These are phyloP conservation scores for Pterostichus niger DNA, from an alignment of 2,888 invertebrate genomes.

Conservation along the genomic window DNA sequence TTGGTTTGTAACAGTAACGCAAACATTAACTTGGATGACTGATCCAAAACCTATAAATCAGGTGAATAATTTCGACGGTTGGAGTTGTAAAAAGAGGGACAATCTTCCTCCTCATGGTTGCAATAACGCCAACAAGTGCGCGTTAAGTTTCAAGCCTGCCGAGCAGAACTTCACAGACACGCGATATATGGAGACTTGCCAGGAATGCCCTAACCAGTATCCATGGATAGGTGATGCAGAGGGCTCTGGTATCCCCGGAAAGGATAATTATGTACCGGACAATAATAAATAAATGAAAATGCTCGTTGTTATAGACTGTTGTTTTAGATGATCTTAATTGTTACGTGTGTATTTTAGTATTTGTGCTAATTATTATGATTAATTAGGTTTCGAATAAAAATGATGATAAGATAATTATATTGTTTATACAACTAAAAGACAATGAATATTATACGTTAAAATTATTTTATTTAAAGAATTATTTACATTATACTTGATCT, in stretches of 20 bases:
- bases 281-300: constrained; percentile 74
- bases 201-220: constrained; percentile 90
- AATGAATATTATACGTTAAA: constrained; percentile 23
- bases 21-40: constrained; percentile 94
- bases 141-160: constrained; percentile 87
- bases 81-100: constrained; percentile 87
- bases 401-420: constrained; percentile 18
- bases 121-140: constrained; percentile 90
- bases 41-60: constrained; percentile 87
- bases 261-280: constrained; percentile 90
- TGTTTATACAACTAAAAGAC: constrained; percentile 21
- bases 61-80: constrained; percentile 87
- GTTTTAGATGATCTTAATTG: constrained; percentile 46
- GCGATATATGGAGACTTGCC: constrained; percentile 93
- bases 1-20: constrained; percentile 92
- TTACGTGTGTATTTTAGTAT: constrained; percentile 51
- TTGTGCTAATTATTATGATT: constrained; percentile 48
- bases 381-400: constrained; percentile 51
- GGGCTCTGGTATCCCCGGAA: constrained; percentile 88
- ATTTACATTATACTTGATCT: constrained; percentile 63
- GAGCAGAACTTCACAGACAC: constrained; percentile 89
- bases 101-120: constrained; percentile 87
- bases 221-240: constrained; percentile 94
- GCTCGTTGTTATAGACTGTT: constrained; percentile 56
- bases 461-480: constrained; percentile 52